A percentile compares a stretch with the other conserved stretches of the same genome.
These are phyloP conservation scores for Drosophila ironensis DNA, from an alignment of 1,140 invertebrate genomes.

Conservation along the genomic window DNA sequence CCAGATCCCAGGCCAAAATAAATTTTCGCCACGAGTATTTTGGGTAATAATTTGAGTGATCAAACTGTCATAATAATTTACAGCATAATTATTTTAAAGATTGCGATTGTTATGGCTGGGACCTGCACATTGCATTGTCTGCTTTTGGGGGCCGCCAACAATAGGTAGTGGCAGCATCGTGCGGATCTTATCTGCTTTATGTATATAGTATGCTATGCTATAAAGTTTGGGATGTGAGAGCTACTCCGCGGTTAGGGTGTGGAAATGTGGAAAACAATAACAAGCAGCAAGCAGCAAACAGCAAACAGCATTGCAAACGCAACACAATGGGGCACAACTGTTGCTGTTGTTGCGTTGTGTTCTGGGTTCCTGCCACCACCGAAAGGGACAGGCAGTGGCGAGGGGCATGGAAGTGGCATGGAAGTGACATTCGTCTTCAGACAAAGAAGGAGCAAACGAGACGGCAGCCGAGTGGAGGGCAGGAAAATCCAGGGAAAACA, in stretches of 20 bases:
- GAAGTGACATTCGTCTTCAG: conserved; percentile 73
- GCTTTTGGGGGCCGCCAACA: neutral
- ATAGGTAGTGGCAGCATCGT: too few species aligned
- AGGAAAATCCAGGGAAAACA: neutral
- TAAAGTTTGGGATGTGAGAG: too few species aligned
- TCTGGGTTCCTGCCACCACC: neutral
- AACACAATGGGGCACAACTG: conserved; percentile 67
- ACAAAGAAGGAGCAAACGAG: conserved; percentile 28
- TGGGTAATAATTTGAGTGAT: too few species aligned
- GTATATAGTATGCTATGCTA: too few species aligned
- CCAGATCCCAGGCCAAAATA: too few species aligned
- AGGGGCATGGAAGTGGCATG: conserved; percentile 37
- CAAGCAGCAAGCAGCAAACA: conserved; percentile 21
- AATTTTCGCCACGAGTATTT: too few species aligned
- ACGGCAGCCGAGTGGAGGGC: neutral
- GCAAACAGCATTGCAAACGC: conserved; percentile 26
- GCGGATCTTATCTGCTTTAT: too few species aligned
- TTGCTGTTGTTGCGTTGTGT: conserved; percentile 36
- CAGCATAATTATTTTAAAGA: too few species aligned
- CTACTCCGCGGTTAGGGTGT: neutral
- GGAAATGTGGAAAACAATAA: conserved; percentile 65
- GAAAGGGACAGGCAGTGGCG: neutral
- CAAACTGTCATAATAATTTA: too few species aligned
- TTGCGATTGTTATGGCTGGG: neutral
- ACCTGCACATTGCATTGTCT: neutral